Conservation (phyloP, 2,888 invertebrate genomes). For the Melieria omissa region DNA sequence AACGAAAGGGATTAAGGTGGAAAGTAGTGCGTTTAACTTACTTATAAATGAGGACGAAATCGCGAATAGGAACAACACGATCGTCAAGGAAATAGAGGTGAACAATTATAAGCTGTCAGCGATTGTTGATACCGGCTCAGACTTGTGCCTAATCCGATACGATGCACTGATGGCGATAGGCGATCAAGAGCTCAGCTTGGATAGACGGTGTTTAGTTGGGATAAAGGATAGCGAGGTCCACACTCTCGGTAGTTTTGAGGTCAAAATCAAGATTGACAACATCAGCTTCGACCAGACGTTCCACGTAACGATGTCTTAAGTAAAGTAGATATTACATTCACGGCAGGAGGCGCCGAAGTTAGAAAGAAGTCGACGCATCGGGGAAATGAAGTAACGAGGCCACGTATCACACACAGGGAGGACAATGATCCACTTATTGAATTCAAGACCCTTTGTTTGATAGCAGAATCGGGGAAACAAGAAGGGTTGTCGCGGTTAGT, state of each 20-base stretch:
- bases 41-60: background rate
- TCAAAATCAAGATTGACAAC: background rate
- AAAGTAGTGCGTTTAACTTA: background rate
- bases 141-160: conserved; percentile 19
- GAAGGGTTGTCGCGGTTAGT: background rate
- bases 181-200: background rate
- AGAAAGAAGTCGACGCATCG: background rate
- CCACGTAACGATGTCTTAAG: conserved; percentile 6
- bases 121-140: conserved; percentile 19
- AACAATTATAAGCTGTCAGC: background rate
- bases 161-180: conserved; percentile 1
- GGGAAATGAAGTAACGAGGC: too few species aligned
- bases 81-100: background rate
- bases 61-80: background rate
- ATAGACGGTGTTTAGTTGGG: background rate
- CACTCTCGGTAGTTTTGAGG: background rate
- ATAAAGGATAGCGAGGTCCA: background rate
- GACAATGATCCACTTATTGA: background rate
- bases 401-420: too few species aligned
- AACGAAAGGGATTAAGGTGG: background rate
- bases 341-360: background rate
- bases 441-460: background rate
- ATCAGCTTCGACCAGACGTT: conserved; percentile 12
- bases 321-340: background rate
- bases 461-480: background rate